Base-by-base conservation (phyloP, 2,888 invertebrate species). In the Volucella inflata region DNA sequence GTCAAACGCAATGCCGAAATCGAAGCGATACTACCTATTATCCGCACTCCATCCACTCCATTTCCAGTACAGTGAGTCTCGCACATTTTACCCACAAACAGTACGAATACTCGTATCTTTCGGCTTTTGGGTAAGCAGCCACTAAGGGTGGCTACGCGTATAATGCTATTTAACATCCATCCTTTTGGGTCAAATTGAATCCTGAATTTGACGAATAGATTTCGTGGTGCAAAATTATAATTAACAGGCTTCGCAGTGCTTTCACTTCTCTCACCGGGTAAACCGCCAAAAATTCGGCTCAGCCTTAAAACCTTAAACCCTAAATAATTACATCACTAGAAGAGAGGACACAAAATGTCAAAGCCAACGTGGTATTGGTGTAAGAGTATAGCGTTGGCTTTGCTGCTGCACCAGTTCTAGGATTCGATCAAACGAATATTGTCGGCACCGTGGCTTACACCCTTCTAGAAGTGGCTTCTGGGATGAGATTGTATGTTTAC, bases 171-270 rank as follows among this genome's bases (percentile, higher is more conserved):
- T 74, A 72, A 68, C 78, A 74, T 68, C 55, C 74, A 30, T 68
- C 85, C 76, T 76, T 80, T 76, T 55, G 80, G 80, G 80, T 76
- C 81, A 81, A 85, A 85, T 81, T 85, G 67, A 81, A 68, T 81
- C 36, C 76, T 50, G 68, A 77, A 30, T 72, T 81, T 81, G 85
- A 76, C 84, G 80, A 84, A 84, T 80, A 80, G 75, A 68, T 71
- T 76, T 53, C 71, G 60, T 70, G 68, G 85, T 67, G 81, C 81
- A 77, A 81, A 81, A 72, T 81, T 72, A 76, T 85, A 85, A 85
- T 85, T 85, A 85, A 85, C 85, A 81, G 68, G 21, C 21, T 21
- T n/a, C n/a, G n/a, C n/a, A n/a, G n/a, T n/a, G n/a, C n/a, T n/a
- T n/a, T n/a, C n/a, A n/a, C n/a, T n/a, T 17, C 75, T 65, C 68